These are phyloP conservation scores for Damaliscus lunatus DNA, from an alignment of 2,113 vertebrate species.

Conservation along the genomic window DNA sequence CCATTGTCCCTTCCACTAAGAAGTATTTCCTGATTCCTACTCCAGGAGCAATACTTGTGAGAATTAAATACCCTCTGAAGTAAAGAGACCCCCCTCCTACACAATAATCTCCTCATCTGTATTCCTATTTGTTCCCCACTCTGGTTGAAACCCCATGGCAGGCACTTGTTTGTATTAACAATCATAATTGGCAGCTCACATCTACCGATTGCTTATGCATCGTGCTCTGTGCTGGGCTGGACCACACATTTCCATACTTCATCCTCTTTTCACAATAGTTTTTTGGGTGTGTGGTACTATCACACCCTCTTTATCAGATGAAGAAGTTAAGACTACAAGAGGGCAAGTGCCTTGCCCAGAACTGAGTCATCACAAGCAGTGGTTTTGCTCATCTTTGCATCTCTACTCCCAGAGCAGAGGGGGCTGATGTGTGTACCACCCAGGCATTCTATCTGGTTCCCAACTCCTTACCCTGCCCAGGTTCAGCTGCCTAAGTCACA, in stretches of 20 bases:
- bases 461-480: background rate
- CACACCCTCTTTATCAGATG: background rate
- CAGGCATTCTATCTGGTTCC: background rate
- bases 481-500: background rate
- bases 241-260: background rate
- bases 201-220: background rate
- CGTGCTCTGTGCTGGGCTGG: background rate
- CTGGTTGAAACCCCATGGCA: background rate
- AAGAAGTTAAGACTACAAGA: background rate
- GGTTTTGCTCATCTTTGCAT: background rate
- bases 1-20: background rate
- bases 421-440: background rate
- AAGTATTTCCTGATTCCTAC: background rate
- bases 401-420: background rate
- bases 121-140: background rate
- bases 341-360: background rate
- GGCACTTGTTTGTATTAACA: background rate
- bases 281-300: background rate
- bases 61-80: background rate
- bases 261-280: background rate
- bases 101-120: accelerated
- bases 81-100: background rate
- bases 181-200: background rate
- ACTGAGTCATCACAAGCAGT: background rate
- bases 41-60: background rate